Conservation (phyloP, 2,888 invertebrate species). For the Alloscopus bannaensis region DNA sequence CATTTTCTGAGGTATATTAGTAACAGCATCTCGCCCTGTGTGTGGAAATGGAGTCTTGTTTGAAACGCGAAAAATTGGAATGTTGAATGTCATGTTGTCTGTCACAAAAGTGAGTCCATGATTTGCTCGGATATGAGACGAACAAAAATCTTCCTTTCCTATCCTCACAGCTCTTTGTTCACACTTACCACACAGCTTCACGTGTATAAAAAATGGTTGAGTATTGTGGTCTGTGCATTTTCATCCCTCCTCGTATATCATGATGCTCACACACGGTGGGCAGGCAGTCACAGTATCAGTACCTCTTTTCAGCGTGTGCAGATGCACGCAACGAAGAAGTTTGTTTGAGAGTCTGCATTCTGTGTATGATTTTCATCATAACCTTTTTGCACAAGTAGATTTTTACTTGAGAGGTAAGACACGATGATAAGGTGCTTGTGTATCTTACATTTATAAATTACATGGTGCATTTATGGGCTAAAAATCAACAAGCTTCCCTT, state of each 20-base stretch:
- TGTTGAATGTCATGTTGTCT: constrained; percentile 58
- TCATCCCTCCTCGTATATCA: no score
- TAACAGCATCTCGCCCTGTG: constrained; percentile 7
- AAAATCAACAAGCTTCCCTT: no score
- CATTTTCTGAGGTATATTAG: constrained; percentile 22
- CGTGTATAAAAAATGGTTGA: neutral
- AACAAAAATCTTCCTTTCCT: constrained; percentile 37
- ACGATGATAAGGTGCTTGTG: no score
- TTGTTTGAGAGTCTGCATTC: no score
- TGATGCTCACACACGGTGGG: no score
- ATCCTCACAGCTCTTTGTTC: neutral
- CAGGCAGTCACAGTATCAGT: neutral
- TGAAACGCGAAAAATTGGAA: constrained; percentile 52
- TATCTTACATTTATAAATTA: no score
- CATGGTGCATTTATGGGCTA: no score
- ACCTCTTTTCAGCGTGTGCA: no score
- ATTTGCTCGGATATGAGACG: constrained; percentile 34
- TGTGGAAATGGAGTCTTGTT: constrained; percentile 17
- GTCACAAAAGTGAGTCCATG: constrained; percentile 62
- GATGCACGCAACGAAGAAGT: neutral
- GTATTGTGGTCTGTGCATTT: neutral
- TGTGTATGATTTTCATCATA: no score
- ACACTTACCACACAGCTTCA: neutral
- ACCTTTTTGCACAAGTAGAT: no score
- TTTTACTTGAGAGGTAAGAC: no score